Conservation (phyloP, 2,113 vertebrate genomes). For the Catharus fuscescens region DNA sequence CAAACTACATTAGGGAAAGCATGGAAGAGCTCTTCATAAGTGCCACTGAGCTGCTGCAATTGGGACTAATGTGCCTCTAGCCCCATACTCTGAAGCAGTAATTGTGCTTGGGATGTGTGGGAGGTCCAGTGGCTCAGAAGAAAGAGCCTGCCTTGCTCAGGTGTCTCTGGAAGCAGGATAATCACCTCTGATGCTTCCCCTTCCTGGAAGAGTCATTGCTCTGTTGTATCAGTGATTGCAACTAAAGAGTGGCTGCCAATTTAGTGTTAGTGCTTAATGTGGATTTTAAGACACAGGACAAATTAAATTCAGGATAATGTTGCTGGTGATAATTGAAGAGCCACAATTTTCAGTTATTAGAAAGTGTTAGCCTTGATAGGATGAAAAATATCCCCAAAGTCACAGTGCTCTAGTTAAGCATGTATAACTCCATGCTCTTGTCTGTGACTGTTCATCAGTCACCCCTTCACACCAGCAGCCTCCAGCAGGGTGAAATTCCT, state of each 20-base stretch:
- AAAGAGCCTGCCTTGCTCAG: background rate
- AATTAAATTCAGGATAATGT: background rate
- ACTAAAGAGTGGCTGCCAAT: background rate
- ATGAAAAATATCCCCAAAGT: background rate
- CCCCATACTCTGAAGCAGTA: background rate
- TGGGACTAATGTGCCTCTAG: background rate
- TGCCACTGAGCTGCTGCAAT: background rate
- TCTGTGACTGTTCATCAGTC: background rate
- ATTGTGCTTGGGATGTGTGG: background rate
- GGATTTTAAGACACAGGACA: background rate
- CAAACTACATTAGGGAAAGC: background rate
- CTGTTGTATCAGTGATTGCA: fast-evolving
- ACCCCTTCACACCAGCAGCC: background rate
- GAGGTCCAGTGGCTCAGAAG: background rate
- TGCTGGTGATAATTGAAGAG: background rate
- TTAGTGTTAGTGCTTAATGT: background rate
- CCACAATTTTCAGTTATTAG: background rate
- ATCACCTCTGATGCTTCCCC: background rate
- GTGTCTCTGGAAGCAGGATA: background rate
- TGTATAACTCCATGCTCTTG: background rate
- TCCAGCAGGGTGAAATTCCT: background rate
- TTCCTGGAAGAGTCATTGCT: background rate
- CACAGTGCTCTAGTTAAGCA: too few relatives aligned
- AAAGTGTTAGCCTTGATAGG: background rate
- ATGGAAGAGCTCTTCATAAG: background rate